phyloP scores from a whole-genome alignment of 2,888 invertebrate species.

The Linhomoeus sp. region DNA sequence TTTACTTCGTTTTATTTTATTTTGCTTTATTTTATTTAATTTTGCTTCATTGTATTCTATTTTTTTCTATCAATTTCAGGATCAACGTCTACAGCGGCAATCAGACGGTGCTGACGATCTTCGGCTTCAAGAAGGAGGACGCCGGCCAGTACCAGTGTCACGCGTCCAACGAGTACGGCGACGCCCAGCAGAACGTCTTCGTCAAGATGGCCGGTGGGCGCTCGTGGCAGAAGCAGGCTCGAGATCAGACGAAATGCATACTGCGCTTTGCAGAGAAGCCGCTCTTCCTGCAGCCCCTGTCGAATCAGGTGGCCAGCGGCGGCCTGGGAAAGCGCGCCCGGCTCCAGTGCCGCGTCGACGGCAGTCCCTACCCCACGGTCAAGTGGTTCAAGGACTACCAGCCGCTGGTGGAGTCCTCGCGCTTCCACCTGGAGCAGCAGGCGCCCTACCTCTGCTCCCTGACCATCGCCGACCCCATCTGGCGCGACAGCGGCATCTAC shows the following conservation, averaged over 20 bases:
- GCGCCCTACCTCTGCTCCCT: conserved; percentile 66
- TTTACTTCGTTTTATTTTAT: no score
- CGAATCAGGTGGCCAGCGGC: conserved; percentile 56
- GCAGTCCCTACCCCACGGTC: conserved; percentile 75
- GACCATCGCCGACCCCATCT: conserved; percentile 60
- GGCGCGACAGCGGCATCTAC: conserved; percentile 73
- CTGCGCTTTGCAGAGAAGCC: conserved; percentile 49
- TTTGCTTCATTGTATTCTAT: no score
- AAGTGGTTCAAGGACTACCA: conserved; percentile 97
- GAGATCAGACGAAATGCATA: background rate
- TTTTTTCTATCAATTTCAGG: conserved; percentile 40
- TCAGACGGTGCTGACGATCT: conserved; percentile 28
- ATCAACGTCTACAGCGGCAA: conserved; percentile 12
- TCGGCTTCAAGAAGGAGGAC: conserved; percentile 41
- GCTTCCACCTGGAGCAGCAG: conserved; percentile 52
- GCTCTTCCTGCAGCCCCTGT: conserved; percentile 61
- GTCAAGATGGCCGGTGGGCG: conserved; percentile 57
- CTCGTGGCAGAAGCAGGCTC: no score
- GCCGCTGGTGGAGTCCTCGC: conserved; percentile 61
- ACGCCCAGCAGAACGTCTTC: conserved; percentile 63
- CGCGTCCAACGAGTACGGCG: conserved; percentile 79
- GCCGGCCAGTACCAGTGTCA: conserved; percentile 84
- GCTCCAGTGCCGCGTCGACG: conserved; percentile 62
- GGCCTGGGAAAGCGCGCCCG: conserved; percentile 44
- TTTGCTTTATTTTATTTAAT: no score